These are phyloP conservation scores for Chloroceryle amazona DNA, from an alignment of 2,797 vertebrate genomes.

Conservation along the genomic window DNA sequence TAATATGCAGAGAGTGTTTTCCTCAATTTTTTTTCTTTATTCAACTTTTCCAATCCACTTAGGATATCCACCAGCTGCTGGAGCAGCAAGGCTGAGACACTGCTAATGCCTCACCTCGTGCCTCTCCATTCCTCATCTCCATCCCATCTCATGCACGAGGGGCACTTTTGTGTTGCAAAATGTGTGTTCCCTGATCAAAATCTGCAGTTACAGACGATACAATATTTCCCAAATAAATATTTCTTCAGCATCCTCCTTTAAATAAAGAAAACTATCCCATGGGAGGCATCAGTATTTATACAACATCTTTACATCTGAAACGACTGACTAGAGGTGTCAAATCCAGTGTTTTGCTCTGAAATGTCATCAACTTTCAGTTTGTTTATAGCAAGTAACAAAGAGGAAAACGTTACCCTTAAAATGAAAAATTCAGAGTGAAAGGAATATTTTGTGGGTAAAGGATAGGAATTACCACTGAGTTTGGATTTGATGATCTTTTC, in stretches of 20 bases:
- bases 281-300: not conserved
- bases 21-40: not conserved
- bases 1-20: not conserved
- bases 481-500: too few species aligned
- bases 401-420: not conserved
- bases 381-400: not conserved
- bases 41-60: not conserved
- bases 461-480: not conserved
- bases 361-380: not conserved
- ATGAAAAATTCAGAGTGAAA: not conserved
- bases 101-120: not conserved
- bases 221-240: not conserved
- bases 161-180: not conserved
- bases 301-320: not conserved
- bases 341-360: not conserved
- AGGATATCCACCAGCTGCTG: not conserved
- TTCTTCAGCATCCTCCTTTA: not conserved
- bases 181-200: not conserved
- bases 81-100: not conserved
- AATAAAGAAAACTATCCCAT: not conserved
- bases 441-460: not conserved
- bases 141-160: too few species aligned
- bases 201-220: not conserved
- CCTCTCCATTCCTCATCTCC: not conserved
- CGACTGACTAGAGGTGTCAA: not conserved